Evolutionary conservation across 1,140 invertebrate species (phyloP).

Genomic region (Drosophila chauvacae): DNA sequence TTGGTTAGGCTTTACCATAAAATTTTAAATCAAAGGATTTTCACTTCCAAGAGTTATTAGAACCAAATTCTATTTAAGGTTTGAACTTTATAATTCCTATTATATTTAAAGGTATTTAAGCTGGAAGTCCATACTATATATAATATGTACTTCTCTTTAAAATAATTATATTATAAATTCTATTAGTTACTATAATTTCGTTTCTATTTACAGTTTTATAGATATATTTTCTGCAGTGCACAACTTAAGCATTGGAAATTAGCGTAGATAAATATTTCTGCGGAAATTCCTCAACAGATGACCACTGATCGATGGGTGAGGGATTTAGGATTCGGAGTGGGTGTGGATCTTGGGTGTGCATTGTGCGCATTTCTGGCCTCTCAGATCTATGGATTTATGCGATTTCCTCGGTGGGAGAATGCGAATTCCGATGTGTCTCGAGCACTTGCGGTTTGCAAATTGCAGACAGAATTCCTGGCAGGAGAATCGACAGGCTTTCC

Average conservation of each 20-base stretch:
- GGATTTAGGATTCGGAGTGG: not conserved
- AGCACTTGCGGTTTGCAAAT: constrained; percentile 48
- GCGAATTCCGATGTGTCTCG: constrained; percentile 43
- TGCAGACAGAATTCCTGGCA: constrained; percentile 12
- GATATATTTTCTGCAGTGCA: not conserved
- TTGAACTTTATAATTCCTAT: too few species aligned
- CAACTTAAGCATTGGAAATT: constrained; percentile 70
- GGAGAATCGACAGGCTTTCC: not conserved
- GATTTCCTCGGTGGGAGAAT: constrained; percentile 22
- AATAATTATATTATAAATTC: not conserved
- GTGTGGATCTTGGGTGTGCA: constrained; percentile 19
- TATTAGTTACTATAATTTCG: not conserved
- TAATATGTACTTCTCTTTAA: too few species aligned
- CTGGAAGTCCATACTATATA: too few species aligned
- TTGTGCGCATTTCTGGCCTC: constrained; percentile 30
- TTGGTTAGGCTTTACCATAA: too few species aligned
- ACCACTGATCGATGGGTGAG: constrained; percentile 46
- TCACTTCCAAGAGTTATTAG: too few species aligned
- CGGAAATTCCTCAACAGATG: constrained; percentile 62
- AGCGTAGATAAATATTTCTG: constrained; percentile 81
- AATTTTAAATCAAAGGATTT: too few species aligned
- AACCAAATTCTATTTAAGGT: too few species aligned
- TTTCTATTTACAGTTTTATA: too few species aligned
- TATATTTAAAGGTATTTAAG: not conserved
- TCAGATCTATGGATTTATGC: not conserved